Evolutionary conservation across 2,888 invertebrate genomes (phyloP).

Genomic region (Drosophila neotestacea): DNA sequence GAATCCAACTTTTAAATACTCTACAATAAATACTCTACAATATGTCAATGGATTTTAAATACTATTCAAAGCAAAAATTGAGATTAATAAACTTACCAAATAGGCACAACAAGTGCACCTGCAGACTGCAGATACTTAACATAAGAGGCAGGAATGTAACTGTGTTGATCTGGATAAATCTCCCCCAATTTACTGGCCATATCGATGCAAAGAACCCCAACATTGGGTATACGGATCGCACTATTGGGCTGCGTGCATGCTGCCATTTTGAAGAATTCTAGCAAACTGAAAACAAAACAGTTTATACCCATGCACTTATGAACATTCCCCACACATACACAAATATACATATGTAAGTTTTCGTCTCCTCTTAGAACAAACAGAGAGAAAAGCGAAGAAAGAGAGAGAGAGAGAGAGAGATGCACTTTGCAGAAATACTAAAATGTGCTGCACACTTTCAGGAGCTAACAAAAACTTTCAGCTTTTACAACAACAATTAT

Average conservation of each 20-base stretch:
- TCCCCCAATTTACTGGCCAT: slow-evolving; percentile 86
- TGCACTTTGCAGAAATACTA: neutral
- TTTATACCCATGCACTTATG: neutral
- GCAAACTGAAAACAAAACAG: slow-evolving; percentile 1
- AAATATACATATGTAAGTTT: too few species aligned
- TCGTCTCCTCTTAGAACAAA: too few species aligned
- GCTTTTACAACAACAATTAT: neutral
- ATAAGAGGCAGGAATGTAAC: slow-evolving; percentile 93
- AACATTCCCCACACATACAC: neutral
- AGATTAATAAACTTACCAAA: slow-evolving; percentile 87
- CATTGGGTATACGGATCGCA: neutral
- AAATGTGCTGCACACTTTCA: slow-evolving; percentile 11
- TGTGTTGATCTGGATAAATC: slow-evolving; percentile 86
- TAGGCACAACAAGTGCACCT: slow-evolving; percentile 93
- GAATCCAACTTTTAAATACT: too few species aligned
- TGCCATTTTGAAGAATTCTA: slow-evolving; percentile 11
- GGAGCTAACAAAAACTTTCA: neutral
- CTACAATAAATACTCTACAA: too few species aligned
- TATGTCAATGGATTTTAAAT: too few species aligned
- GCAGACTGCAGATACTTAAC: slow-evolving; percentile 93
- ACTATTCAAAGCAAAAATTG: too few species aligned
- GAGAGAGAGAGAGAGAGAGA: neutral
- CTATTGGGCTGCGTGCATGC: neutral
- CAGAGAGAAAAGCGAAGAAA: too few species aligned
- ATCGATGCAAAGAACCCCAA: slow-evolving; percentile 89